phyloP scores from a whole-genome alignment of 2,113 vertebrate genomes.

The Chrysochloris asiatica region DNA sequence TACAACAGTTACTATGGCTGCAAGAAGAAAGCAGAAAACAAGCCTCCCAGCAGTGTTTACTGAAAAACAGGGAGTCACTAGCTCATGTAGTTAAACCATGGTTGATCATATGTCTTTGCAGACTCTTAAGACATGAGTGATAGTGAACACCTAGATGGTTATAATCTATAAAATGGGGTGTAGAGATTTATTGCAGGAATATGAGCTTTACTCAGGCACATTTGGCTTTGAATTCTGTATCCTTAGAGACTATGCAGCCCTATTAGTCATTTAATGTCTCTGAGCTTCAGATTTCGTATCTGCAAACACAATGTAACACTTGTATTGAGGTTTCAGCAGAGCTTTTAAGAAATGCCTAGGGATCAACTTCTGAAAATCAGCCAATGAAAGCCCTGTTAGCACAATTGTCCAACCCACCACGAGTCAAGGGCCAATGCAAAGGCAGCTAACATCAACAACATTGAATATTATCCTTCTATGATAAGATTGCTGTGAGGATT shows the following conservation, averaged over 20 bases:
- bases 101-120: neutral
- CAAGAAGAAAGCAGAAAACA: constrained; percentile 5
- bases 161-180: no score
- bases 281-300: neutral
- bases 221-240: neutral
- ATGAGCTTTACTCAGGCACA: neutral
- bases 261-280: neutral
- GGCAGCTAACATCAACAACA: neutral
- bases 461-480: neutral
- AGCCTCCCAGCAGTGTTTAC: neutral
- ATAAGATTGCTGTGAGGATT: neutral
- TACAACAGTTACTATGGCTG: constrained; percentile 41
- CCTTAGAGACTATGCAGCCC: neutral
- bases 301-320: neutral
- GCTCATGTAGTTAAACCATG: neutral
- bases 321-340: neutral
- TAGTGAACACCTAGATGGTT: neutral
- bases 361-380: neutral
- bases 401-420: neutral
- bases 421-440: neutral
- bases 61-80: neutral
- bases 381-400: neutral
- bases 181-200: neutral
- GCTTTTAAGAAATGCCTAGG: neutral
- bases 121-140: neutral